phyloP scores from a whole-genome alignment of 2,888 invertebrate species.

The Amphipoea lucens region DNA sequence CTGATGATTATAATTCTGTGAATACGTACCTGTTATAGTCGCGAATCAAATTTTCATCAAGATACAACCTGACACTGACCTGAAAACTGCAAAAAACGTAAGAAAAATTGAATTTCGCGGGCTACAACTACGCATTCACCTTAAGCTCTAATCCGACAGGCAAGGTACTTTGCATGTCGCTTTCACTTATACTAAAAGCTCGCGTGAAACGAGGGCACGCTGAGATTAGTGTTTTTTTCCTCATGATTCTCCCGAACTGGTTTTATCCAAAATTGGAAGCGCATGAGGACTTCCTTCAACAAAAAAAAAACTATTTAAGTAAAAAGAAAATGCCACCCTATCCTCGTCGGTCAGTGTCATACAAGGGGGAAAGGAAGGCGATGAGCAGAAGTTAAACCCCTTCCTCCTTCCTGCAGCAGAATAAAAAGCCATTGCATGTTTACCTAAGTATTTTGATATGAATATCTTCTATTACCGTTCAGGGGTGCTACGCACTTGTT shows the following conservation, averaged over 20 bases:
- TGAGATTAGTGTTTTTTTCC: slow-evolving; percentile 15
- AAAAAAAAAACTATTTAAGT: no score
- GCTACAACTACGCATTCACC: no score
- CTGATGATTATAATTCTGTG: no score
- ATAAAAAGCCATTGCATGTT: neutral
- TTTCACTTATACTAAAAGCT: slow-evolving; percentile 14
- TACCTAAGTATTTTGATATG: neutral
- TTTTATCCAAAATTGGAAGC: slow-evolving; percentile 12
- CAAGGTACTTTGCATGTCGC: neutral
- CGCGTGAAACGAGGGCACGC: neutral
- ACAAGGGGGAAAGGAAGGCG: neutral
- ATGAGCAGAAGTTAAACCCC: neutral
- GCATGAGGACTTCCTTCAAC: no score
- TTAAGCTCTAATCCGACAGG: slow-evolving; percentile 22
- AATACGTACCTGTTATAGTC: no score
- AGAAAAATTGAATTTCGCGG: no score
- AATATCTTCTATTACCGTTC: neutral
- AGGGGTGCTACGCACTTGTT: neutral
- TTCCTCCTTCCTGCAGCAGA: neutral
- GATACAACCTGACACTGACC: no score
- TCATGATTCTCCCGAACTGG: neutral
- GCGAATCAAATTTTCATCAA: no score
- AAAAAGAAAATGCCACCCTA: no score
- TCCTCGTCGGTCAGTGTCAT: no score
- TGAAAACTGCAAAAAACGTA: no score